Evolutionary conservation across 2,113 vertebrate genomes (phyloP).

Genomic region (Sinosuthora webbiana): DNA sequence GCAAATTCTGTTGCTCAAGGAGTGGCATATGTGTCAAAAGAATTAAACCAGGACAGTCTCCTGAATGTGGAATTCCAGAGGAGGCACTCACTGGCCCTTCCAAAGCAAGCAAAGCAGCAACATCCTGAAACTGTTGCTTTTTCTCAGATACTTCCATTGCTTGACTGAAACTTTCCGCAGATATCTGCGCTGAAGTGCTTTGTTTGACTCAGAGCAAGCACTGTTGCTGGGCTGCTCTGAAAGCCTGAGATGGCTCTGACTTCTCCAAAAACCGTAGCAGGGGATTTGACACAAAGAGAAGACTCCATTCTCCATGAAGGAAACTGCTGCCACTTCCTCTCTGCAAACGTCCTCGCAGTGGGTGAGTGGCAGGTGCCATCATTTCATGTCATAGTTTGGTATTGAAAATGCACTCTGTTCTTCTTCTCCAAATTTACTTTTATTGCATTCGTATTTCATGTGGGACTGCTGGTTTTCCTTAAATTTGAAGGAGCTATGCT

Average conservation of each 20-base stretch:
- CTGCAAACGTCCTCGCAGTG: slow-evolving; percentile 20
- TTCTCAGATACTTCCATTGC: not conserved
- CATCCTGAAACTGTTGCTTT: not conserved
- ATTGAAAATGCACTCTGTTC: not conserved
- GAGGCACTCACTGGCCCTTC: not conserved
- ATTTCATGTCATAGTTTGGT: not conserved
- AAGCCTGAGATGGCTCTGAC: slow-evolving; percentile 17
- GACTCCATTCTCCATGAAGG: not conserved
- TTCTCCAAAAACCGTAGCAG: not conserved
- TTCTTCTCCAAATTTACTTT: not conserved
- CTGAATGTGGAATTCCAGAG: not conserved
- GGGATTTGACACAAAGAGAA: not conserved
- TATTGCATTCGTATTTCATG: not conserved
- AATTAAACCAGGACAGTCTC: not conserved
- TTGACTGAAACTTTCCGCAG: not conserved
- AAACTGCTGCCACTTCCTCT: slow-evolving; percentile 41
- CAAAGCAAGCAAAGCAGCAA: not conserved
- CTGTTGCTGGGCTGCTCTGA: not conserved
- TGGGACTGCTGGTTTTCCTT: not conserved
- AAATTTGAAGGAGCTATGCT: not conserved
- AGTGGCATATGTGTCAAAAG: not conserved
- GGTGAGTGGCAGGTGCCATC: slow-evolving; percentile 24
- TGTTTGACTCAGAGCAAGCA: not conserved
- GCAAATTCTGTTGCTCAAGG: not conserved
- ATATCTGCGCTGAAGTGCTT: not conserved